These are phyloP conservation scores for Corydoras maculifer DNA, from an alignment of 2,113 vertebrate species.

Conservation along the genomic window DNA sequence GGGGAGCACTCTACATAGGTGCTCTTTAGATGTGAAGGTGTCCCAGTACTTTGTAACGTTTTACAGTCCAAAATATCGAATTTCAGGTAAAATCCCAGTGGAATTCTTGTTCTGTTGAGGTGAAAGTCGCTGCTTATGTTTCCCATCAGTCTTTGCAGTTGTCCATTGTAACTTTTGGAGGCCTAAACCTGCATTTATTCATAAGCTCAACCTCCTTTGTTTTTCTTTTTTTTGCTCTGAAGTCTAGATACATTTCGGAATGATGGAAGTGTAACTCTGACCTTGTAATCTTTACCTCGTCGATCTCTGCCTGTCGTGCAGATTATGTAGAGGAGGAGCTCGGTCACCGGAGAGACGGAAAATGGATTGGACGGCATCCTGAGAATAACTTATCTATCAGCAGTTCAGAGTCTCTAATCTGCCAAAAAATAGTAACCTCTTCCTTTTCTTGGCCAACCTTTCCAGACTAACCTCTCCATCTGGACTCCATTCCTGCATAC, in stretches of 20 bases:
- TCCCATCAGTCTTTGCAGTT: too few relatives aligned
- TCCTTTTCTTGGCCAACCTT: conserved; percentile 30
- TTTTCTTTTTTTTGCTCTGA: too few relatives aligned
- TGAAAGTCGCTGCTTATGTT: too few relatives aligned
- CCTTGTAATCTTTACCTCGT: background rate
- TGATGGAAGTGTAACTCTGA: background rate
- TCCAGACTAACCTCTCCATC: conserved; percentile 44
- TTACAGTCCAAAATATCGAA: too few relatives aligned
- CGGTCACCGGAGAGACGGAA: conserved; percentile 1
- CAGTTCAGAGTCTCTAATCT: conserved; percentile 41
- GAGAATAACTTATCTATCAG: conserved; percentile 49
- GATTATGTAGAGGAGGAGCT: conserved; percentile 10
- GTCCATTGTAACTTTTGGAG: too few relatives aligned
- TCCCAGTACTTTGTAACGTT: too few relatives aligned
- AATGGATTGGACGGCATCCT: conserved; percentile 19
- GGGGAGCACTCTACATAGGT: too few relatives aligned
- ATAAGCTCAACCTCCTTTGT: too few relatives aligned
- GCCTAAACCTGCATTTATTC: too few relatives aligned
- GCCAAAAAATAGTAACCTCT: conserved; percentile 46
- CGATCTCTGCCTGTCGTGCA: conserved; percentile 12
- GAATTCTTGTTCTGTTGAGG: too few relatives aligned
- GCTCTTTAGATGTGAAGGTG: too few relatives aligned
- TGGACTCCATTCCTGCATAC: conserved; percentile 46
- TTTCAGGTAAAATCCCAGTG: too few relatives aligned
- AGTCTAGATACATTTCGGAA: conserved; percentile 16